Evolutionary conservation across 2,888 invertebrate genomes (phyloP).

Genomic region (Amitus sp.): DNA sequence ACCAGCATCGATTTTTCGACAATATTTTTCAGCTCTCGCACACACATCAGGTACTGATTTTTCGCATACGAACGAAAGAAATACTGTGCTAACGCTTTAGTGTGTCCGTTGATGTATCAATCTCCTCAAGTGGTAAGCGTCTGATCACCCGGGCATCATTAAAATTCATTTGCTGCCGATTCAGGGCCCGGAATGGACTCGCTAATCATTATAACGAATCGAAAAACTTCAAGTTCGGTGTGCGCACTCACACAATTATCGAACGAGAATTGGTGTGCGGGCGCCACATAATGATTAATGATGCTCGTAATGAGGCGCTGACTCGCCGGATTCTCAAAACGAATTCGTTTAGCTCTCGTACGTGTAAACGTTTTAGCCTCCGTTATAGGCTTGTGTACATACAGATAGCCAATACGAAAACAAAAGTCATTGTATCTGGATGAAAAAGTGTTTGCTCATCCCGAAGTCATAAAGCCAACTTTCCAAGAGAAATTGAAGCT

Average conservation of each 20-base stretch:
- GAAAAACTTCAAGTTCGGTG: constrained; percentile 41
- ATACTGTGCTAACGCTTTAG: neutral
- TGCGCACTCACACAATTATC: constrained; percentile 28
- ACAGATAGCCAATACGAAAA: constrained; percentile 31
- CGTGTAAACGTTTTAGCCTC: constrained; percentile 20
- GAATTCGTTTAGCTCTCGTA: constrained; percentile 31
- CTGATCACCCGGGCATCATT: constrained; percentile 52
- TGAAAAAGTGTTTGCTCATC: neutral
- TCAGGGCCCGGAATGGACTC: constrained; percentile 46
- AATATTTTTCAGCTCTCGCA: constrained; percentile 22
- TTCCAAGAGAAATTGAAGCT: too few relatives aligned
- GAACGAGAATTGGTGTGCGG: constrained; percentile 42
- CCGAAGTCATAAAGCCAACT: too few relatives aligned
- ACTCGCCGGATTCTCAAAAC: constrained; percentile 58
- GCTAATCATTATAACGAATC: constrained; percentile 49
- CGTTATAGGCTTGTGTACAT: constrained; percentile 11
- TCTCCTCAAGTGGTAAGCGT: constrained; percentile 48
- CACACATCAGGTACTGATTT: too few relatives aligned
- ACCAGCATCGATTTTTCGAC: constrained; percentile 23
- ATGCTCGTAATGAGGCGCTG: constrained; percentile 63
- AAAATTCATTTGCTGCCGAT: constrained; percentile 61
- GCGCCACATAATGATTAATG: constrained; percentile 61
- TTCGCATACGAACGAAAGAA: constrained; percentile 12
- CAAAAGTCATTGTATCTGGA: constrained; percentile 10
- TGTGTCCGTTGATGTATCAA: constrained; percentile 52